Base-by-base conservation (phyloP, 2,113 vertebrate genomes). In the Leucosticte australis region DNA sequence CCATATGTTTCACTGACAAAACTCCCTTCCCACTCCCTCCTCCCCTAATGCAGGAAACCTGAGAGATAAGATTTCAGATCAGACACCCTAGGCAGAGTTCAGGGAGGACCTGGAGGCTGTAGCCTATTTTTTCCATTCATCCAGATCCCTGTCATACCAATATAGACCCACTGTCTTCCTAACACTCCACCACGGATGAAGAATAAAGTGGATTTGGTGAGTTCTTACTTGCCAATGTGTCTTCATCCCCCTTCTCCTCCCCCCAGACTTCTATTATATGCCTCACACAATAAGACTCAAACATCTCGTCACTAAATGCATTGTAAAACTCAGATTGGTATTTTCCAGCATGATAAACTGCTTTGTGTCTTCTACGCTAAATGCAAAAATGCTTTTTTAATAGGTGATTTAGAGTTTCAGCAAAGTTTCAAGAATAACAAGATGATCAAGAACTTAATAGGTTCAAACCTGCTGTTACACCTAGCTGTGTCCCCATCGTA, bases 391-490 rank as follows among this genome's bases (percentile, higher is more conserved):
- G 7, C 10, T 10, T 56, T 86, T 77, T 91, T 28, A 44, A 44
- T 22, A 84, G 31, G 21, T 12, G 20, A 75, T 71, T 68, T 33
- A 23, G 44, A 81, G 60, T 79, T 91, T 76, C 67, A 81, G 56
- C 18, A 15, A 94, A 83, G 56, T 75, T 92, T 78, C 44, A n/a
- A 46, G 63, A 90, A 44, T 21, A 90, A 50, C 35, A 78, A 77
- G 24, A 78, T 60, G 17, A 62, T 71, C 63, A 44, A 78, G 56
- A 63, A 68, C 63, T 63, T 59, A 50, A 27, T 2, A 69, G 17
- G 55, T 81, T 88, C 52, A 46, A 60, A 68, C 33, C 41, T 94
- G 63, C 70, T 70, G 3, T 20, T 59, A 73, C 28, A 65, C 16
- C 15, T 52, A 16, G 53, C 22, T 39, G 42, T 50, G 28, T 67